These are phyloP conservation scores for Tetramorium bicarinatum DNA, from an alignment of 2,888 invertebrate genomes.

Conservation along the genomic window DNA sequence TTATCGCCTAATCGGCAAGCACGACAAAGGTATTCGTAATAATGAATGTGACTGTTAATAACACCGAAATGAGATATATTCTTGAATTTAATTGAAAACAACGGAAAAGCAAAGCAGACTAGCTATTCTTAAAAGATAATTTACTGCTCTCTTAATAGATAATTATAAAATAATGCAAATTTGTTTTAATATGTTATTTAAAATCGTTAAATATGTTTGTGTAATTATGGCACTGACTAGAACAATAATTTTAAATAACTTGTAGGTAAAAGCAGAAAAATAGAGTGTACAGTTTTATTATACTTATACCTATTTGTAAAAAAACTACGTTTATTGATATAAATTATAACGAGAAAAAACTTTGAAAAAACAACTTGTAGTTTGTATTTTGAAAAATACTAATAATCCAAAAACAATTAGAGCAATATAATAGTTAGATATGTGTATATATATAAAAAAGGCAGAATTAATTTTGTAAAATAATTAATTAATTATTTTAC, in stretches of 20 bases:
- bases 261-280: neutral
- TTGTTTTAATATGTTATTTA: neutral
- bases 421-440: neutral
- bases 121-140: neutral
- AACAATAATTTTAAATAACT: neutral
- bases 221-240: neutral
- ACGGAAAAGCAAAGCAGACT: too few species aligned
- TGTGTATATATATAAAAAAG: neutral
- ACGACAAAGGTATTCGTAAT: neutral
- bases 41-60: neutral
- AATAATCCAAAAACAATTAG: neutral
- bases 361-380: neutral
- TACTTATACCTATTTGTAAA: neutral
- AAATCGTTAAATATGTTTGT: neutral
- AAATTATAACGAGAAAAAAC: neutral
- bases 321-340: neutral
- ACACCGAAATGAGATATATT: neutral
- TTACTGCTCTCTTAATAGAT: neutral
- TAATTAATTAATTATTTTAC: neutral
- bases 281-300: neutral
- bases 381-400: neutral
- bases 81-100: neutral
- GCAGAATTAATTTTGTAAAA: neutral
- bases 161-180: neutral
- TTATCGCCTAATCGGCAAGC: slow-evolving; percentile 33